Evolutionary conservation across 2,797 vertebrate genomes (phyloP).

Genomic region (Sphenodon punctatus): DNA sequence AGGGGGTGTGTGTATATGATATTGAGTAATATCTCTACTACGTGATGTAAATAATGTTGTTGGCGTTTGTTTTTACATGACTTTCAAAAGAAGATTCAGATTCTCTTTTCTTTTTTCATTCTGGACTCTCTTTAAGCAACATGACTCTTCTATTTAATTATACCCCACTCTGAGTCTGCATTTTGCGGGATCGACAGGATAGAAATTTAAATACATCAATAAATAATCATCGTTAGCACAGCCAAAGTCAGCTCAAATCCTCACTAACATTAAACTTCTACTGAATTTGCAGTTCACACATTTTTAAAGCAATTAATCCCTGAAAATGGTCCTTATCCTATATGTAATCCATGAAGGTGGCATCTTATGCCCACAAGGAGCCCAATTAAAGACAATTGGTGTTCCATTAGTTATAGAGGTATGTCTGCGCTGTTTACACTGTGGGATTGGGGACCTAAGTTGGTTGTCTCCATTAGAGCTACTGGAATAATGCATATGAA

Average conservation of each 20-base stretch:
- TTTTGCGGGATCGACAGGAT: no score
- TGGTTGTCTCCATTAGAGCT: accelerated
- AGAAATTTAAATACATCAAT: no score
- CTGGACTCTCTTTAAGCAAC: background rate
- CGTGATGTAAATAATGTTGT: constrained; percentile 9
- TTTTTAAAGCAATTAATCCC: background rate
- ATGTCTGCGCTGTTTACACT: accelerated
- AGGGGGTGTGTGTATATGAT: constrained; percentile 3
- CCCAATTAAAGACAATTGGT: background rate
- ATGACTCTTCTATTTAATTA: constrained; percentile 32
- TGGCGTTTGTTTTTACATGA: background rate
- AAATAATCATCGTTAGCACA: accelerated
- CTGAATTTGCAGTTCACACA: background rate
- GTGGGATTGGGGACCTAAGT: accelerated
- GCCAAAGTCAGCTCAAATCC: constrained; percentile 13
- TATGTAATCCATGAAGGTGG: background rate
- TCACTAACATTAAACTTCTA: background rate
- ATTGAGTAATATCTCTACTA: background rate
- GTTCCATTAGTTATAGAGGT: accelerated
- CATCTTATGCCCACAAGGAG: accelerated
- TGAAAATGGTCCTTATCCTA: background rate
- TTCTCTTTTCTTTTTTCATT: constrained; percentile 2
- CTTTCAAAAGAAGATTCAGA: background rate
- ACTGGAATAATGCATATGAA: accelerated
- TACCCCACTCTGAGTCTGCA: no score